Conservation (phyloP, 2,797 vertebrate genomes). For the Xyrichtys novacula region DNA sequence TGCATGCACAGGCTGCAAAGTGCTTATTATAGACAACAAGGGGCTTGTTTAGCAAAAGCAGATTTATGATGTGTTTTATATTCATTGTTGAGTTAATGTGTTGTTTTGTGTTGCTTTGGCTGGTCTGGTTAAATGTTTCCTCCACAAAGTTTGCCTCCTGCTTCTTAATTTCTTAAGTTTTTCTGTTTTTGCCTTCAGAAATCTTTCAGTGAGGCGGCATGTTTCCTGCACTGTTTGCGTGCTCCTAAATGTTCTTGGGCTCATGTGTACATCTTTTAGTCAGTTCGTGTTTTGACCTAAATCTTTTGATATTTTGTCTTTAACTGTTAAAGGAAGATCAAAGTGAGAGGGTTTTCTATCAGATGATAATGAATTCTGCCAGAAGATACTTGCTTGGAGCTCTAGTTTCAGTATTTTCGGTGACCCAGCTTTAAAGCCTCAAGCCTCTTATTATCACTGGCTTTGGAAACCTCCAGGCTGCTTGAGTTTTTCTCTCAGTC, state of each 20-base stretch:
- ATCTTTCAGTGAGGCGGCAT: too few relatives aligned
- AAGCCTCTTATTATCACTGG: not conserved
- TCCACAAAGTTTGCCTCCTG: too few relatives aligned
- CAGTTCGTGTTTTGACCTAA: not conserved
- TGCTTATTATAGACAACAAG: too few relatives aligned
- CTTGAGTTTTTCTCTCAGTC: constrained; percentile 2
- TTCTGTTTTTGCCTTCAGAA: too few relatives aligned
- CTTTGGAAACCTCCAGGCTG: constrained; percentile 13
- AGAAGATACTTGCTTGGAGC: not conserved
- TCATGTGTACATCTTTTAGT: not conserved
- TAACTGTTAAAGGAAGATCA: not conserved
- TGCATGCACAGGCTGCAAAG: too few relatives aligned
- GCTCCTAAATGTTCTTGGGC: not conserved
- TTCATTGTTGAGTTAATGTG: too few relatives aligned
- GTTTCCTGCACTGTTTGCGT: not conserved
- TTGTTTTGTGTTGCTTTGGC: too few relatives aligned
- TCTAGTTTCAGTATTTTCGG: not conserved
- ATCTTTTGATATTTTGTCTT: not conserved
- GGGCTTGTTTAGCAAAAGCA: too few relatives aligned
- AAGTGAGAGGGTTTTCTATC: not conserved
- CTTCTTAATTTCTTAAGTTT: too few relatives aligned
- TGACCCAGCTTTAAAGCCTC: not conserved
- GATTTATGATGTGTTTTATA: too few relatives aligned
- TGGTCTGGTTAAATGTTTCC: too few relatives aligned
- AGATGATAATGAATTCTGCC: not conserved